Conservation (phyloP, 2,113 vertebrate genomes). For the Hippoglossus stenolepis region DNA sequence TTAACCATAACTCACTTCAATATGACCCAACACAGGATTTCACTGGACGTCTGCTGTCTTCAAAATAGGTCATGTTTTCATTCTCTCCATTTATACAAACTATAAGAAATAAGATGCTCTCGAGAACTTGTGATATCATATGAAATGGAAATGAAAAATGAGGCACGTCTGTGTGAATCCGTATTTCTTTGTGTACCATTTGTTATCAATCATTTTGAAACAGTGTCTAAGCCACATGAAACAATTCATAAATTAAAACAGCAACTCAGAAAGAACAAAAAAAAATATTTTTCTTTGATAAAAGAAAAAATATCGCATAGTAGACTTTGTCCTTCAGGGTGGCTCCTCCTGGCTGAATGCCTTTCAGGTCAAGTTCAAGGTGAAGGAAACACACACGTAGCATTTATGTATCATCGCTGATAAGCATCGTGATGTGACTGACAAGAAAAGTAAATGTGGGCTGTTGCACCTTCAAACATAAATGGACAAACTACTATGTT, state of each 20-base stretch:
- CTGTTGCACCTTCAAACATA: neutral
- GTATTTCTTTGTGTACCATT: neutral
- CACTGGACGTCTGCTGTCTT: neutral
- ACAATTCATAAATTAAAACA: neutral
- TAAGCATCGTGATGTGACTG: neutral
- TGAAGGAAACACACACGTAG: neutral
- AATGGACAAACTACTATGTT: neutral
- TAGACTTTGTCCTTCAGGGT: neutral
- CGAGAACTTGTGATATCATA: neutral
- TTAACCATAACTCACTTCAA: slow-evolving; percentile 14
- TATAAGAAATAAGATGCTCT: no score
- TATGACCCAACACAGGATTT: neutral
- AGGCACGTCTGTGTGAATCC: neutral
- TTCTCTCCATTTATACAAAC: neutral
- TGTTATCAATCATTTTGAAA: neutral
- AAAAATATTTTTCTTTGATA: neutral
- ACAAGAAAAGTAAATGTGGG: neutral
- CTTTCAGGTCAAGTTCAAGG: neutral
- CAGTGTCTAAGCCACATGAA: neutral
- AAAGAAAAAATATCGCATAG: neutral
- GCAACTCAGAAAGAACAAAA: neutral
- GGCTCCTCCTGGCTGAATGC: neutral
- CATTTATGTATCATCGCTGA: neutral
- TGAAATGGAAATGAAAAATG: neutral
- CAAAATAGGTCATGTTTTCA: neutral